Evolutionary conservation across 92 coral and sea anemone genomes (phyloP).

Genomic region (Plumapathes pennacea): DNA sequence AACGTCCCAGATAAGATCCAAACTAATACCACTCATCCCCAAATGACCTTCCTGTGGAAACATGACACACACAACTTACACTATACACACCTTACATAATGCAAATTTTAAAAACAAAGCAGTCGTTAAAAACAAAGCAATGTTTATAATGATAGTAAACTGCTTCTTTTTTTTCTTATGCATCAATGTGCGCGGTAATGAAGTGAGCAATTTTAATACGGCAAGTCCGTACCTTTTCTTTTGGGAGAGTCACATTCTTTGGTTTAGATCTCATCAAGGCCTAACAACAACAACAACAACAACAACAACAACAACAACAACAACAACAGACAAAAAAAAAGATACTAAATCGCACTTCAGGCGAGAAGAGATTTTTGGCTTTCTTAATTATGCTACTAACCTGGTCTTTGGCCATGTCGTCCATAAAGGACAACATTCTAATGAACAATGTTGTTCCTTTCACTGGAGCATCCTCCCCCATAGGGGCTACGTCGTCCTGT

Average conservation of each 20-base stretch:
- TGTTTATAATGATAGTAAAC: too few species aligned
- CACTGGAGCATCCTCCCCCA: slow-evolving; percentile 53
- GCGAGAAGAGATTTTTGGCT: background rate
- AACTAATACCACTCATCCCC: slow-evolving; percentile 74
- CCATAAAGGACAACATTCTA: slow-evolving; percentile 79
- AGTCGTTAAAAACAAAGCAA: too few species aligned
- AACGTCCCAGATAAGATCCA: slow-evolving; percentile 89
- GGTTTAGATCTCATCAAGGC: slow-evolving; percentile 40
- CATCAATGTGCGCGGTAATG: too few species aligned
- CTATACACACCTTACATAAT: too few species aligned
- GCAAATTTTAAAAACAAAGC: too few species aligned
- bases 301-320: background rate
- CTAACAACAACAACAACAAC: background rate
- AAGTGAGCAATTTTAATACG: background rate
- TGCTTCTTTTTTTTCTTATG: too few species aligned
- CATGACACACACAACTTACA: background rate
- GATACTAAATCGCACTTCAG: background rate
- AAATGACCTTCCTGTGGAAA: slow-evolving; percentile 80
- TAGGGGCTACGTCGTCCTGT: slow-evolving; percentile 78
- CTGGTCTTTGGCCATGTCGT: slow-evolving; percentile 94
- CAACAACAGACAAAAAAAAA: background rate
- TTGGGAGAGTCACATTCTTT: slow-evolving; percentile 37
- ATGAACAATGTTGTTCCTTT: slow-evolving; percentile 82
- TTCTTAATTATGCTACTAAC: too few species aligned
- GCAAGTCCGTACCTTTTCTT: slow-evolving; percentile 60